Conservation (phyloP, 2,888 invertebrate species). For the Coleophora flavipennella region DNA sequence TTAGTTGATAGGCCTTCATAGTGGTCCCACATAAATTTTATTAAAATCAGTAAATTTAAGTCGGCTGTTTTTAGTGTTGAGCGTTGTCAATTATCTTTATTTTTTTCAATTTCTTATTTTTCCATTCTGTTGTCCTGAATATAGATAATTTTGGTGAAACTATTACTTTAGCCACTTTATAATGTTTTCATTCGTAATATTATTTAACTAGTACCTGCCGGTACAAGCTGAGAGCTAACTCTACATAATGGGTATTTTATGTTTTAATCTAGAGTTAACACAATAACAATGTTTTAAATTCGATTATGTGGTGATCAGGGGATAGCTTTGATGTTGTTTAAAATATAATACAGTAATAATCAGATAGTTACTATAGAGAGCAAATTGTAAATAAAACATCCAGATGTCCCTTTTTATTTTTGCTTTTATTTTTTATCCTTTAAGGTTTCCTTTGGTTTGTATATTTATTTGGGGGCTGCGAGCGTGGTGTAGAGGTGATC, state of each 20-base stretch:
- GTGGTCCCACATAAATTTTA: too few relatives aligned
- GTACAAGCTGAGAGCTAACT: slow-evolving; percentile 47
- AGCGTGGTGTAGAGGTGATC: too few relatives aligned
- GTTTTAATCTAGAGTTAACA: slow-evolving; percentile 51
- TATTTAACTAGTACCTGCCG: slow-evolving; percentile 31
- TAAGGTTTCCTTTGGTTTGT: slow-evolving; percentile 19
- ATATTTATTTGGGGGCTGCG: slow-evolving; percentile 1
- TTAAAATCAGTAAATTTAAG: too few relatives aligned
- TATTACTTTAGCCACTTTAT: slow-evolving; percentile 30
- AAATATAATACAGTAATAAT: slow-evolving; percentile 64
- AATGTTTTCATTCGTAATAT: slow-evolving; percentile 32
- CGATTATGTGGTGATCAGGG: slow-evolving; percentile 55
- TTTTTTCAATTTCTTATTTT: slow-evolving; percentile 40
- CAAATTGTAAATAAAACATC: slow-evolving; percentile 70
- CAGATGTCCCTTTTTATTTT: slow-evolving; percentile 68
- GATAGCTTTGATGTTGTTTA: slow-evolving; percentile 55
- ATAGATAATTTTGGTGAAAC: slow-evolving; percentile 32
- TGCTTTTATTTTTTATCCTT: slow-evolving; percentile 50
- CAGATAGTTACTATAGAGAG: slow-evolving; percentile 63
- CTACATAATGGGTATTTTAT: slow-evolving; percentile 59
- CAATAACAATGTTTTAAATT: slow-evolving; percentile 59
- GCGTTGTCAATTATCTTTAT: too few relatives aligned
- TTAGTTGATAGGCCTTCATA: too few relatives aligned
- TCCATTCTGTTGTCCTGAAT: slow-evolving; percentile 4
- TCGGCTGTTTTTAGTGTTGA: not conserved